Evolutionary conservation across 2,888 invertebrate genomes (phyloP), one percentile per base, ranked within the genome.

Genomic region (Ectropis crepuscularia): DNA sequence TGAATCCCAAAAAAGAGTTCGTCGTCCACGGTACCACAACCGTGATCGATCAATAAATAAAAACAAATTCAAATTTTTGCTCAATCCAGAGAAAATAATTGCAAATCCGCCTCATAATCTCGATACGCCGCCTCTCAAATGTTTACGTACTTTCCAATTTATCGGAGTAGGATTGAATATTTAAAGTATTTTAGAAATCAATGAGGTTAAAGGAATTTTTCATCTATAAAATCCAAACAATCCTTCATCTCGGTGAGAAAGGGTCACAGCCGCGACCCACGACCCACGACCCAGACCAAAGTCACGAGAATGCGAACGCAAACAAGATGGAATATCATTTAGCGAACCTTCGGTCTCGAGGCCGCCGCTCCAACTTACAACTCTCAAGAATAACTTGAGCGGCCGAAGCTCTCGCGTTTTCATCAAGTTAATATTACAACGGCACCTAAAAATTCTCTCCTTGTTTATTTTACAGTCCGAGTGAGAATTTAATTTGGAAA

Each of bases 401-500:
- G 6, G 48, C 38, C 46, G 38, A 50, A 59, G 55, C 50, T 42
- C 46, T 42, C 39, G 41, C 36, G 41, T 41, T 47, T n/a, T 42
- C 59, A 57, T 51, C 48, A 48, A 55, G n/a, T 41, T 53, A 53
- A 55, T 53, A 57, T 11, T 12, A 43, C 47, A 61, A 41, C 58
- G 57, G 60, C 62, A 57, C 51, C 49, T 59, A 66, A 66, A 71
- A 57, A 63, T 61, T 57, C 59, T 53, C 43, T n/a, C 61, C 54
- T 70, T 70, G 64, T 70, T 67, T 67, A 66, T 67, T 65, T 67
- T 68, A 57, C 64, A 58, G 47, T 64, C 51, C 54, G 37, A 61
- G 65, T 66, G 65, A 64, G 70, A 69, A 72, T 70, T 70, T 72
- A 68, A 70, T 72, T 49, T 69, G 64, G 67, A 72, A 66, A 68